Base-by-base conservation (phyloP, 2,797 vertebrate species). In the Hydrolagus colliei region DNA sequence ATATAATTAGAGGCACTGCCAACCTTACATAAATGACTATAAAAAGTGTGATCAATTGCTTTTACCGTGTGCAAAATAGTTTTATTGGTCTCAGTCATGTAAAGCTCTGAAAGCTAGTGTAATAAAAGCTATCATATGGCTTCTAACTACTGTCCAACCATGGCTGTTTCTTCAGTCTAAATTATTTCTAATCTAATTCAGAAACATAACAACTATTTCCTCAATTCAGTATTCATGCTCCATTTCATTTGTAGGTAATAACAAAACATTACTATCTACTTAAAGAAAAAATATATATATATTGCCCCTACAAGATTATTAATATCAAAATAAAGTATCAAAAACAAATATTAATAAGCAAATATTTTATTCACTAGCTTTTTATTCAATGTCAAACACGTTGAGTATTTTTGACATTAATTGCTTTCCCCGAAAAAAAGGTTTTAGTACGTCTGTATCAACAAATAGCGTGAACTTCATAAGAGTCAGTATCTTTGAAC, bases 171-270 rank as follows among this genome's bases (percentile, higher is more conserved):
- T 10, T 32, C 41, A 68, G 32, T 71, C 63, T 41, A 84, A 71
- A 84, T 71, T 18, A 84, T 84, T 84, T 52, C 65, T 67, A 84
- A 84, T 41, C 22, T 6, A 84, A 84, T 84, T 84, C 79, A 84
- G 67, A 52, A 84, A 84, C 32, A 82, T 67, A 68, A 35, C 20
- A 84, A 71, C n/a, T 71, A 84, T 84, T 67, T 84, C n/a, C 79
- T 84, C 41, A 84, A 84, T 84, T 32, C 32, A 84, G 68, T 67
- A 84, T 84, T 84, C 65, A 68, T 41, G 79, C 10, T 35, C 68
- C 32, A 52, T 71, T 84, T 71, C 63, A 84, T 84, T 84, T 84
- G 67, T 16, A 71, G 32, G 41, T 35, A 16, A 84, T 67, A 84
- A 32, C 10, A 71, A 84, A 18, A 16, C 79, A 82, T 71, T 41